Percentiles rank a stretch among this genome's conserved stretches.
These are phyloP conservation scores for Steinernema scapterisci DNA, from an alignment of 2,888 invertebrate genomes.

Conservation along the genomic window DNA sequence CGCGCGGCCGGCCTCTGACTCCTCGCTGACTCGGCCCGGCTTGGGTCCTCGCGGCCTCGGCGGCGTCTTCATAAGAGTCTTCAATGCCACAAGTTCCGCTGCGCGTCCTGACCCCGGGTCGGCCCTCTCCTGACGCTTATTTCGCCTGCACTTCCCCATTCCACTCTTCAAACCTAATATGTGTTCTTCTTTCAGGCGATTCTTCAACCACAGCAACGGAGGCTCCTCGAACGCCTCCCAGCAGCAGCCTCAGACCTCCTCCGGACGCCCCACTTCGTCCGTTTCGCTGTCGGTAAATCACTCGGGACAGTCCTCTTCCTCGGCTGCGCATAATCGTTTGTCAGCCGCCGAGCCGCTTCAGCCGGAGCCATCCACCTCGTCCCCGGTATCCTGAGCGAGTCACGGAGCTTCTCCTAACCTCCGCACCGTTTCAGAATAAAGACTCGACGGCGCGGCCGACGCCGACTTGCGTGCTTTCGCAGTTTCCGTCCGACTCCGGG, in stretches of 20 bases:
- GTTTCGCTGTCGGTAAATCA: constrained; percentile 23
- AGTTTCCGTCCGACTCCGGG: constrained; percentile 23
- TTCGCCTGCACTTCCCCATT: background rate
- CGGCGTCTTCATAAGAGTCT: background rate
- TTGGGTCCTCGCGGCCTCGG: no score
- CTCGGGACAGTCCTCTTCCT: background rate
- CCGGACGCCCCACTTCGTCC: constrained; percentile 13
- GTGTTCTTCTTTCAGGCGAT: constrained; percentile 8
- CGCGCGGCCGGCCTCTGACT: background rate
- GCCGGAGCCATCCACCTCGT: constrained; percentile 25
- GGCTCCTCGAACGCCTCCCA: background rate
- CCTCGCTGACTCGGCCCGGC: background rate
- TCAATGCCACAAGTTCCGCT: background rate
- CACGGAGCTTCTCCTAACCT: background rate
- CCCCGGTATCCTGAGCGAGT: background rate
- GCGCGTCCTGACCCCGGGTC: background rate
- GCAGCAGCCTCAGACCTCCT: constrained; percentile 4
- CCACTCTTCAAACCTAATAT: background rate
- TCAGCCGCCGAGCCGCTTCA: constrained; percentile 20
- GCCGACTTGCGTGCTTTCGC: constrained; percentile 20
- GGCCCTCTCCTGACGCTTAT: background rate
- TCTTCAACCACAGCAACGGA: constrained; percentile 30
- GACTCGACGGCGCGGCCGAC: background rate
- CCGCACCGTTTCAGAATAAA: background rate
- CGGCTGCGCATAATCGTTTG: background rate